Evolutionary conservation across 2,113 vertebrate genomes (phyloP), one percentile per base, ranked within the genome.

Genomic region (Lota lota): DNA sequence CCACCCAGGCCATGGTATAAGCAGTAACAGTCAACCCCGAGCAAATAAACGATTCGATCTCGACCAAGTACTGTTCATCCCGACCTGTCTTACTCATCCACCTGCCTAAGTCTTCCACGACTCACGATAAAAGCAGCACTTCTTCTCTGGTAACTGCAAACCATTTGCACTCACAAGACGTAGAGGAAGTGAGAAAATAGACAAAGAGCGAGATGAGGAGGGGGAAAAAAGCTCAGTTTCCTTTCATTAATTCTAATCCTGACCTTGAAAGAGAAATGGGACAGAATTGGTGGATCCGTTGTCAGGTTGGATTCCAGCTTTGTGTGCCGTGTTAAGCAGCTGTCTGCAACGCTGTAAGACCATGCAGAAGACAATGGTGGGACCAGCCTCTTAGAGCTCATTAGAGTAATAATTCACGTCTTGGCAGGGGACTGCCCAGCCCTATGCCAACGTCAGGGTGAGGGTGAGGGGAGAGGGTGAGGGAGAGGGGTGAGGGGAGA

Each of bases 341-440:
- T 73, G 76, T 65, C 67, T 79, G 54, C 76, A 66, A 54, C 57
- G 54, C 68, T 71, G 36, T 70, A 59, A 73, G 83, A 89, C 85
- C 84, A 82, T 86, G 84, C 85, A 81, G 83, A 59, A 73, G 83
- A 89, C 85, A 85, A 83, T 88, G 84, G 84, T 81, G 83, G 82
- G 84, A 91, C 85, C 84, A 87, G 83, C 82, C 88, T 88, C 87
- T 90, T 91, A 90, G 36, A 90, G 80, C 84, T 80, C 82, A 89
- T 88, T 90, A 88, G 85, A 79, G 77, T 88, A 85, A 89, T 85
- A 89, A 88, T 87, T 89, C 82, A 91, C 83, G 62, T 79, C 78
- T 89, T 88, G 86, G 87, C 84, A 85, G 79, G 28, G 22, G 22
- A 68, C 58, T 81, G 77, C 81, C 82, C 70, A 50, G 64, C 64